These are phyloP conservation scores for Bicyclus anynana DNA, from an alignment of 1,140 invertebrate species.

Conservation along the genomic window DNA sequence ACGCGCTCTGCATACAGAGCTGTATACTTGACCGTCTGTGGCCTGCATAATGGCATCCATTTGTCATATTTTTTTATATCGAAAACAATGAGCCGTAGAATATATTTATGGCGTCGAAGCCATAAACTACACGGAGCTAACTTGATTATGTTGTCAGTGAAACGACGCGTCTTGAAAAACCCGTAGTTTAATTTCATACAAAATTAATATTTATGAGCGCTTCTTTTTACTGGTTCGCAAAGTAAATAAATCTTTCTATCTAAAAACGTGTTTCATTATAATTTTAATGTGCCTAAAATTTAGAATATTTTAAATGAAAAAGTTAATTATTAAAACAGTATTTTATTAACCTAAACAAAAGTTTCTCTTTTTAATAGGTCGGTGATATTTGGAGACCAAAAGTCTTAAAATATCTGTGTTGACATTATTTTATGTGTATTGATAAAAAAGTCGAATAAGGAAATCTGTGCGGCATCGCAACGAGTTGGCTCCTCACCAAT, in stretches of 20 bases:
- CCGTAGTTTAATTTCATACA: slow-evolving; percentile 1
- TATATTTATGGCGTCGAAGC: slow-evolving; percentile 14
- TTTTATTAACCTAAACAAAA: too few species aligned
- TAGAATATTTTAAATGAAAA: too few species aligned
- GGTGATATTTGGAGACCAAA: too few species aligned
- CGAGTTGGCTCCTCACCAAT: slow-evolving; percentile 54
- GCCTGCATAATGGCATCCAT: slow-evolving; percentile 52
- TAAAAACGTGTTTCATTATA: too few species aligned
- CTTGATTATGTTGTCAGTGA: neutral
- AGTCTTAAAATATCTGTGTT: neutral
- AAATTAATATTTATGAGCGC: slow-evolving; percentile 6
- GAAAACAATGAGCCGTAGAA: slow-evolving; percentile 26
- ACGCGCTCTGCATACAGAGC: too few species aligned
- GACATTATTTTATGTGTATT: neutral
- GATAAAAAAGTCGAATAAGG: slow-evolving; percentile 37
- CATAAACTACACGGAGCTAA: slow-evolving; percentile 12
- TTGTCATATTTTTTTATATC: slow-evolving; percentile 52
- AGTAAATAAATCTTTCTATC: neutral
- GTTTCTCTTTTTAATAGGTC: too few species aligned
- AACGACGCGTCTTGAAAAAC: slow-evolving; percentile 3
- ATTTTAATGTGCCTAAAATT: too few species aligned
- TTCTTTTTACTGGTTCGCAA: neutral
- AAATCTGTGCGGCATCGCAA: slow-evolving; percentile 48
- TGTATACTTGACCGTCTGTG: too few species aligned
- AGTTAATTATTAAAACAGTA: too few species aligned